phyloP scores from a whole-genome alignment of 1,140 invertebrate genomes.

The Dinothrombium tinctorium region DNA sequence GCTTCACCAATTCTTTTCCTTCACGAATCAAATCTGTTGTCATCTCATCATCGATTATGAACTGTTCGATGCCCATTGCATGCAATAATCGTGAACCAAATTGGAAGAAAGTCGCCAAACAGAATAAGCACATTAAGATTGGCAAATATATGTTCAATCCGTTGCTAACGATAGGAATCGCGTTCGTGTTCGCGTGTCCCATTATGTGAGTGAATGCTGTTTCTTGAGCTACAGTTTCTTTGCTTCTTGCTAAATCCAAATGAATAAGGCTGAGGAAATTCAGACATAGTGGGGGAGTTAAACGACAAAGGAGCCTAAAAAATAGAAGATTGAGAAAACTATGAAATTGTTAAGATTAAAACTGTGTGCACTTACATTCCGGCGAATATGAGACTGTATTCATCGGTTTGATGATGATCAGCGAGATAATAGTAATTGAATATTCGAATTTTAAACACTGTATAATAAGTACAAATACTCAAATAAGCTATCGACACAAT shows the following conservation, averaged over 20 bases:
- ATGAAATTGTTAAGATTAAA: constrained; percentile 1
- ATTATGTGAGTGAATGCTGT: constrained; percentile 90
- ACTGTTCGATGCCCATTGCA: constrained; percentile 74
- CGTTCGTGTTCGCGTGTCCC: constrained; percentile 99
- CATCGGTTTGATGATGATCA: constrained; percentile 89
- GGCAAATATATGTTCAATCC: constrained; percentile 99
- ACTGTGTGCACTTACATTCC: constrained; percentile 37
- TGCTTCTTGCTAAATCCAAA: constrained; percentile 88
- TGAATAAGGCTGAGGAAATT: constrained; percentile 95
- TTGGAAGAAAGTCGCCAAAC: constrained; percentile 80
- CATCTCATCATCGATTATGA: constrained; percentile 74
- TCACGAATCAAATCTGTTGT: constrained; percentile 79
- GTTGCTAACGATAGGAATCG: constrained; percentile 83
- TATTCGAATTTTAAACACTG: constrained; percentile 81
- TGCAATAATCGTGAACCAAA: constrained; percentile 68
- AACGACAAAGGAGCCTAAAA: constrained; percentile 68
- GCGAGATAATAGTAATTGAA: constrained; percentile 93
- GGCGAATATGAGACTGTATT: constrained; percentile 93
- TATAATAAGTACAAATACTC: constrained; percentile 91
- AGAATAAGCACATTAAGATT: constrained; percentile 79
- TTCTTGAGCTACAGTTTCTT: constrained; percentile 41
- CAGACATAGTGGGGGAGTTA: constrained; percentile 92
- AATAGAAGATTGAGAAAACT: background rate
- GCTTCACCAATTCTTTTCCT: constrained; percentile 61
- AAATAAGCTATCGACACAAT: constrained; percentile 75